Evolutionary conservation across 1,140 invertebrate species (phyloP).

Genomic region (Rhagoletis pomonella): DNA sequence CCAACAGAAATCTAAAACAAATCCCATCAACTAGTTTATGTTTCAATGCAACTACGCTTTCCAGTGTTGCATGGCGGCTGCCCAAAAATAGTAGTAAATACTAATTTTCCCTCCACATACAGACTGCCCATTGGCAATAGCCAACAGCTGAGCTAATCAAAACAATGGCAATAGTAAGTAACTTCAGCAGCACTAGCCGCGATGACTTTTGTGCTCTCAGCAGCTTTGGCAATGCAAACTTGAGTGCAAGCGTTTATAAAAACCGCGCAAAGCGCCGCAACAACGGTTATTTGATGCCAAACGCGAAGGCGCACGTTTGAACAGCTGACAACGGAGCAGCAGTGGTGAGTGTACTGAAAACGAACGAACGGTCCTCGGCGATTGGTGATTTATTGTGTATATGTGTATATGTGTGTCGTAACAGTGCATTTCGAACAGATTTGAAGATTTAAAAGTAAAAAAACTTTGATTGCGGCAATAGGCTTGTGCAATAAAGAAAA

Average conservation of each 20-base stretch:
- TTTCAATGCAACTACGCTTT: too few relatives aligned
- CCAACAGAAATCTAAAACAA: too few relatives aligned
- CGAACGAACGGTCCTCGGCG: not conserved
- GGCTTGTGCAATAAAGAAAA: not conserved
- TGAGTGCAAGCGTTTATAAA: constrained; percentile 12
- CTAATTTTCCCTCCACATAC: not conserved
- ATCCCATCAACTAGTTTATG: too few relatives aligned
- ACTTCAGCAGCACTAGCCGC: not conserved
- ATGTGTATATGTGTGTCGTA: too few relatives aligned
- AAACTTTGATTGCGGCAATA: not conserved
- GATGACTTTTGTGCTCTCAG: not conserved
- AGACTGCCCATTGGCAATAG: not conserved
- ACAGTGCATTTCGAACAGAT: not conserved
- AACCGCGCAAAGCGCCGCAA: not conserved
- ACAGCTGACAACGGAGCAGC: constrained; percentile 9
- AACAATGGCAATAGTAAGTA: not conserved
- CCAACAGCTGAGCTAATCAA: not conserved
- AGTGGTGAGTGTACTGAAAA: too few relatives aligned
- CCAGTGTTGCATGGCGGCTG: not conserved
- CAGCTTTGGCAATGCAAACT: constrained; percentile 1
- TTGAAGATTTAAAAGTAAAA: not conserved
- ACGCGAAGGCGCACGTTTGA: constrained; percentile 14
- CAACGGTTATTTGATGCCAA: constrained; percentile 44
- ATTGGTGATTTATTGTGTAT: constrained; percentile 5
- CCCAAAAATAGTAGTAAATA: not conserved